These are phyloP conservation scores for Temnothorax unifasciatus DNA, from an alignment of 2,888 invertebrate species.

Conservation along the genomic window DNA sequence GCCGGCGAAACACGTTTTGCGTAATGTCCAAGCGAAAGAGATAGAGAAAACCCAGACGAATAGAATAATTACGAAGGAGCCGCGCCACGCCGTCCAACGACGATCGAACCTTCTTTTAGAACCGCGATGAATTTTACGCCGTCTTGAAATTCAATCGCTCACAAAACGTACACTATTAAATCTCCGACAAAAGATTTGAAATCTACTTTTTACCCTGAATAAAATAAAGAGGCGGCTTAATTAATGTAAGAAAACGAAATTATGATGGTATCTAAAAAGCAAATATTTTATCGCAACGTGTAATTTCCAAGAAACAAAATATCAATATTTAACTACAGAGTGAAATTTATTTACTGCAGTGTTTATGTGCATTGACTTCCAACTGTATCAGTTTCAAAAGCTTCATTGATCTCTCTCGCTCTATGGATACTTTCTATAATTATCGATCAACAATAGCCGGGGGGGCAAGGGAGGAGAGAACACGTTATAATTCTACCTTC, in stretches of 20 bases:
- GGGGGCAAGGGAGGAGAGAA: no score
- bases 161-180: not conserved
- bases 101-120: slow-evolving; percentile 19
- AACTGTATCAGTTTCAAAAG: not conserved
- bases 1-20: slow-evolving; percentile 69
- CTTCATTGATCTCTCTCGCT: not conserved
- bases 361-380: not conserved
- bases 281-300: not conserved
- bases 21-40: slow-evolving; percentile 62
- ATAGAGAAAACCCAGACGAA: slow-evolving; percentile 25
- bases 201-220: not conserved
- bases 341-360: not conserved
- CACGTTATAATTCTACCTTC: not conserved
- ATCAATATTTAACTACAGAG: not conserved
- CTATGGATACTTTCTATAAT: not conserved
- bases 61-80: slow-evolving; percentile 56
- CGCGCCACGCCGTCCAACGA: not conserved
- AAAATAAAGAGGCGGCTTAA: not conserved
- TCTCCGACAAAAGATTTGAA: not conserved
- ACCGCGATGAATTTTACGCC: no score
- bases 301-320: not conserved
- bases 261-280: not conserved
- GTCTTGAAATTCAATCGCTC: not conserved
- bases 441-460: not conserved
- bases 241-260: not conserved